Percentiles rank a stretch among this genome's conserved stretches.
These are phyloP conservation scores for Pollenia amentaria DNA, from an alignment of 2,888 invertebrate species.

Conservation along the genomic window DNA sequence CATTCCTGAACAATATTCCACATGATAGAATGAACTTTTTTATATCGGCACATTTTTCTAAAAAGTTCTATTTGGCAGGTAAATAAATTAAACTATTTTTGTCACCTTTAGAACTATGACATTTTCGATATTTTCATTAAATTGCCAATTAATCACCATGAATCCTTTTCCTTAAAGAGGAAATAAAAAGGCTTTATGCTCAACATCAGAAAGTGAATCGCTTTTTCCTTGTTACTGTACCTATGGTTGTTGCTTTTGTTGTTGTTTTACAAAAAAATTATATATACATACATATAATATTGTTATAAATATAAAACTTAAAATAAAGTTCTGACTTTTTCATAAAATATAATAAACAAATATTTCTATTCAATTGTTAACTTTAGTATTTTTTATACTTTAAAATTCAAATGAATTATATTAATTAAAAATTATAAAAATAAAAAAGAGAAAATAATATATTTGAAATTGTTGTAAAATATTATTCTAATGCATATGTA, in stretches of 20 bases:
- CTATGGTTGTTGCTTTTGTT: neutral
- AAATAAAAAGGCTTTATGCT: neutral
- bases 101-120: too few species aligned
- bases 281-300: neutral
- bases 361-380: slow-evolving; percentile 12
- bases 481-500: neutral
- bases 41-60: too few species aligned
- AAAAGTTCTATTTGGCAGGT: too few species aligned
- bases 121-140: too few species aligned
- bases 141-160: neutral
- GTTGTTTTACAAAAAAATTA: neutral
- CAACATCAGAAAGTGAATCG: neutral
- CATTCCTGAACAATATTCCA: too few species aligned
- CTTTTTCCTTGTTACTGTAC: neutral
- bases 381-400: slow-evolving; percentile 10
- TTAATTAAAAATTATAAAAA: neutral
- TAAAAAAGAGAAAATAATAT: neutral
- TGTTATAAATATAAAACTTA: neutral
- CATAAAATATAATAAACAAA: neutral
- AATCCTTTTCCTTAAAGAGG: neutral
- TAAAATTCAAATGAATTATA: neutral
- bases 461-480: neutral
- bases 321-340: neutral
- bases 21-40: too few species aligned
- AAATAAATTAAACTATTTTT: too few species aligned